A percentile compares a stretch with the other conserved stretches of the same genome.
phyloP scores from a whole-genome alignment of 1,140 invertebrate genomes.

The Drosophila mauritiana region DNA sequence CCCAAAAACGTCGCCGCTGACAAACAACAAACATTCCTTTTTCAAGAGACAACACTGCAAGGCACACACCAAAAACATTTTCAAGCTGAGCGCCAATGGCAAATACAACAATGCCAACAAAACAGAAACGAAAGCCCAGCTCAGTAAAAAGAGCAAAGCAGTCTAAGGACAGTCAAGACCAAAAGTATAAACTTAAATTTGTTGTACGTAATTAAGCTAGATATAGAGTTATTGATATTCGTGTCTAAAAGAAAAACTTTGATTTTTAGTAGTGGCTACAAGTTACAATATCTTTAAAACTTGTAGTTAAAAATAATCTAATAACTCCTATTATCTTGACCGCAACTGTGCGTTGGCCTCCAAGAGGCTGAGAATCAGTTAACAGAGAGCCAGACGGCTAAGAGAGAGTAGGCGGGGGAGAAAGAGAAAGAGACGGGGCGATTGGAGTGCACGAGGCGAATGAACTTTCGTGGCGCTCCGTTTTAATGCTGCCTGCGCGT shows the following conservation, averaged over 20 bases:
- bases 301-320: not conserved
- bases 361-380: slow-evolving; percentile 44
- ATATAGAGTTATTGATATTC: too few species aligned
- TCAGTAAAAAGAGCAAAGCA: slow-evolving; percentile 74
- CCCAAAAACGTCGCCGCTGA: slow-evolving; percentile 64
- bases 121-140: slow-evolving; percentile 71
- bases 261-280: too few species aligned
- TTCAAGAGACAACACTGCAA: slow-evolving; percentile 58
- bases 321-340: not conserved
- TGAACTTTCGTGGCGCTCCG: slow-evolving; percentile 76
- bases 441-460: slow-evolving; percentile 84
- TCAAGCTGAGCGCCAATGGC: slow-evolving; percentile 45
- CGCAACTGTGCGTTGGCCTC: slow-evolving; percentile 9
- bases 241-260: too few species aligned
- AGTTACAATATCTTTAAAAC: too few species aligned
- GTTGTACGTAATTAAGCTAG: too few species aligned
- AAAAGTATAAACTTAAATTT: slow-evolving; percentile 31
- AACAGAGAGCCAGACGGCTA: slow-evolving; percentile 37
- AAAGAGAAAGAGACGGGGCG: slow-evolving; percentile 19
- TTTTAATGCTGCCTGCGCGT: slow-evolving; percentile 63
- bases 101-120: slow-evolving; percentile 42
- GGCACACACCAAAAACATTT: slow-evolving; percentile 34
- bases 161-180: slow-evolving; percentile 34
- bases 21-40: slow-evolving; percentile 72
- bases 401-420: slow-evolving; percentile 22